Base-by-base conservation (phyloP, 2,797 vertebrate genomes). In the Sebastes flavidus region DNA sequence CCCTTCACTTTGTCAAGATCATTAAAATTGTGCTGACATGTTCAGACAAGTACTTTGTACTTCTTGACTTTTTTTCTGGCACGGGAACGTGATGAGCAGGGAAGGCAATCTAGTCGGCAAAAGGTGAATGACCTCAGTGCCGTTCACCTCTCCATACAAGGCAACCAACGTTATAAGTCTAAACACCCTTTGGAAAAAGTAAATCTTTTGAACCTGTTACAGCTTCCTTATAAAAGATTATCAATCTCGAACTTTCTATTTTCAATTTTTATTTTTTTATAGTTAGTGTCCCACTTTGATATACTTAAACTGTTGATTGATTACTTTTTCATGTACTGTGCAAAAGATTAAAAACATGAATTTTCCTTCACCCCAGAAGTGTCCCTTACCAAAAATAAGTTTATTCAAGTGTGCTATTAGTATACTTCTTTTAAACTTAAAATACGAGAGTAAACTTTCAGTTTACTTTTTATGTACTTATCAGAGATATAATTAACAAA, bases 111-210 rank as follows among this genome's bases (percentile, higher is more conserved):
- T 7, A 5, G 25, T 22, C 6, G 8, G 25, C 4, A 1, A n/a
- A 6, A 81, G 87, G 85, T 88, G 75, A 93, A 82, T 16, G 34
- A 81, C 86, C 89, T 70, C 52, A 3, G 76, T 83, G 87, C 7
- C 42, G 1, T 56, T 90, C n/a, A 77, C 42, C 71, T 71, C 29
- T 38, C 34, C 24, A 30, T 52, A 72, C 9, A 36, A 13, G 38
- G 25, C 32, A 25, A 24, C 60, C 49, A 20, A 82, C 18, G 65
- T 3, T 36, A 34, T n/a, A 54, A 36, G 55, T 13, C 18, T 36
- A n/a, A 66, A 58, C 42, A 27, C 29, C 55, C 32, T 59, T 46
- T 25, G 22, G 3, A 18, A 7, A 52, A 34, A 16, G 32, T 12
- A 5, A 79, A 80, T n/a, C 52, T 2, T 59, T 34, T 56, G 5